Evolutionary conservation across 35 echinoderm and acorn worm species (phyloP).

Genomic region (Holothuria glaberrima): DNA sequence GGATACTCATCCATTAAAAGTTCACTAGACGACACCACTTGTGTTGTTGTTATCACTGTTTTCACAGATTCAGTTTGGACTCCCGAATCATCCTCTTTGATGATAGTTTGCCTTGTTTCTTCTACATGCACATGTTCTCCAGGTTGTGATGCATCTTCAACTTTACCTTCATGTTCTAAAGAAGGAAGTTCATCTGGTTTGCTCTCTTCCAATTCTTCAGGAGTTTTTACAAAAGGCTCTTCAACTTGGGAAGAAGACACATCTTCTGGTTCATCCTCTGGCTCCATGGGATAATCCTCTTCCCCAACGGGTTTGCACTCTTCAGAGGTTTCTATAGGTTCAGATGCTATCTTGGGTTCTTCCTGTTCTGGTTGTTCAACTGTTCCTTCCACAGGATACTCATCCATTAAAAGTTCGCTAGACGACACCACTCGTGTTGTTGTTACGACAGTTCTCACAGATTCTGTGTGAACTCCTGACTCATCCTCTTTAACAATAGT

Average conservation of each 20-base stretch:
- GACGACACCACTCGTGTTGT: constrained; percentile 14
- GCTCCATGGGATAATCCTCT: neutral
- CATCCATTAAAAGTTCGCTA: constrained; percentile 7
- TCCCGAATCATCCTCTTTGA: neutral
- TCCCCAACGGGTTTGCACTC: neutral
- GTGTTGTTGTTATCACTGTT: constrained; percentile 24
- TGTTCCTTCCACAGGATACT: neutral
- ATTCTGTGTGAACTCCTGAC: neutral
- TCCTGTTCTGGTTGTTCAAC: constrained; percentile 18
- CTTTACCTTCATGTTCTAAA: neutral
- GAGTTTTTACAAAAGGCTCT: no score
- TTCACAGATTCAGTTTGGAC: constrained; percentile 2
- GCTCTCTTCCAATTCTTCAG: neutral
- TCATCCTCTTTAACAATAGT: neutral
- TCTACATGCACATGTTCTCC: constrained; percentile 11
- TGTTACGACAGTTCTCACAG: constrained; percentile 16
- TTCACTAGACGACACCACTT: neutral
- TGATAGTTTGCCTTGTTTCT: neutral
- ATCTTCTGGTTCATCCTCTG: no score
- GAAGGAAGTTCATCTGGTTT: neutral
- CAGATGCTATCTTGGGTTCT: neutral
- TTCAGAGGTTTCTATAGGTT: neutral
- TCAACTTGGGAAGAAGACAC: no score
- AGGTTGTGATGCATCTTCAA: neutral
- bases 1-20: neutral